phyloP scores from a whole-genome alignment of 37 sponge, comb jelly and placozoan genomes.

The Crambe crambe region DNA sequence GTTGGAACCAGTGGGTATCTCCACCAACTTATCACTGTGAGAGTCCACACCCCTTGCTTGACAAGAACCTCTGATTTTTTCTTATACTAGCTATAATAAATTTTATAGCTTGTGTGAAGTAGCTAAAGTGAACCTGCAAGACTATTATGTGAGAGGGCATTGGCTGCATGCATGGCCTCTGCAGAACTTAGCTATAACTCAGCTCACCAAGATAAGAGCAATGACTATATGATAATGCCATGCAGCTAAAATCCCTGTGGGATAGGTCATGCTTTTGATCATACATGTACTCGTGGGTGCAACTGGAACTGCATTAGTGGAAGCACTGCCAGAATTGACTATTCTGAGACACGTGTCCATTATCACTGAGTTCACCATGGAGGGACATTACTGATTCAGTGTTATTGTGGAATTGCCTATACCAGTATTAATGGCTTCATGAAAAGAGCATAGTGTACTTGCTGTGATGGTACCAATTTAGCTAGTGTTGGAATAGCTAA shows the following conservation, averaged over 20 bases:
- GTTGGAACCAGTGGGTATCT: too few relatives aligned
- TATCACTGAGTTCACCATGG: background rate
- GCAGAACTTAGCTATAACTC: too few relatives aligned
- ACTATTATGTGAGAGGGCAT: too few relatives aligned
- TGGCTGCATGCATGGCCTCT: too few relatives aligned
- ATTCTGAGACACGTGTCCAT: background rate
- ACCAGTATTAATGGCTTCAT: background rate
- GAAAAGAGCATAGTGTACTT: constrained; percentile 4
- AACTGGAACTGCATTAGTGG: background rate
- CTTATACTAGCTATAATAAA: too few relatives aligned
- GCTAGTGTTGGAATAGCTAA: background rate
- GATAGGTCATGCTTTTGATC: background rate
- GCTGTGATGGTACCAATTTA: constrained; percentile 17
- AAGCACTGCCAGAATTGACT: background rate
- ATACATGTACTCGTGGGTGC: background rate
- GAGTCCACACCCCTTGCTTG: too few relatives aligned
- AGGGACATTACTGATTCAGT: background rate
- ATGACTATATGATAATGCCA: background rate
- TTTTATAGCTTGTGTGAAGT: too few relatives aligned
- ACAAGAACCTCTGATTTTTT: too few relatives aligned
- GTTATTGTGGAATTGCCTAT: background rate
- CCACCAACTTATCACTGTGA: too few relatives aligned
- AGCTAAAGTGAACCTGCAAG: too few relatives aligned
- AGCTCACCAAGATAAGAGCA: background rate
- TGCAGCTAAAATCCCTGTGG: background rate